Conservation (phyloP, 2,113 vertebrate species). For the Neogale vison region DNA sequence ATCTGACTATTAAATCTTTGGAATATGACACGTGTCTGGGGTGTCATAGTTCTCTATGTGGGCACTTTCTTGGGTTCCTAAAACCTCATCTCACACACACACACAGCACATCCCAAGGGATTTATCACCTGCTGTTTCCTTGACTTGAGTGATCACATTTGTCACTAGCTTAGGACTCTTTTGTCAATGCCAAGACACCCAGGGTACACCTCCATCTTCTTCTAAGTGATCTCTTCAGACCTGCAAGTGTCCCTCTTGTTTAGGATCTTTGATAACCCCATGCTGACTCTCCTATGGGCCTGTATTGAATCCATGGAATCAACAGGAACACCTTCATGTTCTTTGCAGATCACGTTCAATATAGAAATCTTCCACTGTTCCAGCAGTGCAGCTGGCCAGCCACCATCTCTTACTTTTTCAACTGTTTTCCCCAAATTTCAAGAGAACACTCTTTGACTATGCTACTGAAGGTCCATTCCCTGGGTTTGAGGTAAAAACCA, state of each 20-base stretch:
- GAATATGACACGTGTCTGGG: not conserved
- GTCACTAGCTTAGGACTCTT: not conserved
- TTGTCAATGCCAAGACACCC: not conserved
- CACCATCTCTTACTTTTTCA: not conserved
- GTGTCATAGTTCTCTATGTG: not conserved
- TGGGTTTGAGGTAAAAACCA: not conserved
- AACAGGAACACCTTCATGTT: not conserved
- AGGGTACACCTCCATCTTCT: not conserved
- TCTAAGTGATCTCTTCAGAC: not conserved
- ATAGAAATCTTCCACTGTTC: too few species aligned
- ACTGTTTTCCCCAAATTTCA: not conserved
- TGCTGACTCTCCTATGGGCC: not conserved
- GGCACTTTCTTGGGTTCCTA: not conserved
- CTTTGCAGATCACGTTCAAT: not conserved
- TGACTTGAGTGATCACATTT: not conserved
- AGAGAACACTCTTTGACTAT: not conserved
- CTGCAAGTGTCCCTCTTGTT: not conserved
- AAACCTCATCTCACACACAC: not conserved
- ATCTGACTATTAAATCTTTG: not conserved
- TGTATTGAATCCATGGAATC: not conserved
- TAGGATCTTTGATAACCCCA: not conserved
- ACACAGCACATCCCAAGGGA: not conserved
- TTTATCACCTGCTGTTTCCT: not conserved
- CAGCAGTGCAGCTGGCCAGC: not conserved
- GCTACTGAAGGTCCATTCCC: not conserved